A percentile compares a stretch with the other conserved stretches of the same genome.
Evolutionary conservation across 2,113 vertebrate genomes (phyloP).

Genomic region (Pongo abelii): DNA sequence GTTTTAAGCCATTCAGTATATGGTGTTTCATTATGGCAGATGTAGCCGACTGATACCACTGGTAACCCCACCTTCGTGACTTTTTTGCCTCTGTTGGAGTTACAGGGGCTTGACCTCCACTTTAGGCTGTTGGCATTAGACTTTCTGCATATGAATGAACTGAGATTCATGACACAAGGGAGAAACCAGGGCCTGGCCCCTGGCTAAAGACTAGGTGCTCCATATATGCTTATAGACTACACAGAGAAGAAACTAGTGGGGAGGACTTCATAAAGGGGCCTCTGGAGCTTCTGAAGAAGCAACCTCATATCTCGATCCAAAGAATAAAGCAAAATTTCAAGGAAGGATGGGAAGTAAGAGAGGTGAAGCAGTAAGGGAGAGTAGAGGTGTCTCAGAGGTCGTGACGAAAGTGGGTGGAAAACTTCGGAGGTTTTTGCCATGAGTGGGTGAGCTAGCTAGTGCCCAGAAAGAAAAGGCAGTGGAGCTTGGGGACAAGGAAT

Average conservation of each 20-base stretch:
- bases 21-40: not conserved
- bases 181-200: not conserved
- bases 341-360: not conserved
- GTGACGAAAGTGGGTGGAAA: not conserved
- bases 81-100: not conserved
- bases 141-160: not conserved
- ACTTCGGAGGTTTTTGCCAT: not conserved
- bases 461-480: not conserved
- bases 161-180: not conserved
- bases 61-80: not conserved
- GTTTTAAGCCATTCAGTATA: not conserved
- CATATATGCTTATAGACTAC: not conserved
- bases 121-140: not conserved
- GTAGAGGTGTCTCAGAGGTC: not conserved
- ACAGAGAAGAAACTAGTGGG: not conserved
- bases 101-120: not conserved
- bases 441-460: not conserved
- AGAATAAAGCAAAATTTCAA: not conserved
- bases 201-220: not conserved
- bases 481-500: not conserved
- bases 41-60: not conserved
- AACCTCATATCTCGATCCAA: not conserved
- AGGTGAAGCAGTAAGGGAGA: not conserved
- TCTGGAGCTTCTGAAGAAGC: not conserved
- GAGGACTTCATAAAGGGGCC: not conserved